A percentile compares a stretch with the other conserved stretches of the same genome.
phyloP scores from a whole-genome alignment of 2,888 invertebrate genomes.

The Cremastinae sp. region DNA sequence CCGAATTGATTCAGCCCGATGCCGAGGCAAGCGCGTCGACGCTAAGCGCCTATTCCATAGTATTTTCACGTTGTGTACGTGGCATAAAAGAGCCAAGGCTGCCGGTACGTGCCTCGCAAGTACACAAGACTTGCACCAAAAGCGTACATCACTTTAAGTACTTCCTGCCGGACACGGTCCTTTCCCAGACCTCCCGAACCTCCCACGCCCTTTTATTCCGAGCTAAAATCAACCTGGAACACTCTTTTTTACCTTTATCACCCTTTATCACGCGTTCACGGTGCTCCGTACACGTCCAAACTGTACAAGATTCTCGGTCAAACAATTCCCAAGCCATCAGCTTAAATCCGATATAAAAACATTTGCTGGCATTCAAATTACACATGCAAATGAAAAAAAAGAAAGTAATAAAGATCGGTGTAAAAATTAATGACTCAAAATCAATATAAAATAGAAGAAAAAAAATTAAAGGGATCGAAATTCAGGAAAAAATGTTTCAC shows the following conservation, averaged over 20 bases:
- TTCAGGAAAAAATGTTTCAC: background rate
- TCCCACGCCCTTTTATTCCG: slow-evolving; percentile 41
- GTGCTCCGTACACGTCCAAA: slow-evolving; percentile 34
- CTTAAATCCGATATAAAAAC: too few relatives aligned
- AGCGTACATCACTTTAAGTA: slow-evolving; percentile 72
- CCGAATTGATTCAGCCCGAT: slow-evolving; percentile 50
- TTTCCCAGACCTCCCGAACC: slow-evolving; percentile 17
- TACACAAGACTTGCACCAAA: slow-evolving; percentile 67
- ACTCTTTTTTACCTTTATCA: slow-evolving; percentile 6
- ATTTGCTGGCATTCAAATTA: too few relatives aligned
- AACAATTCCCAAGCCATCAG: background rate
- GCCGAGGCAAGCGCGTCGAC: slow-evolving; percentile 9
- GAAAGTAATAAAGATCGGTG: too few relatives aligned
- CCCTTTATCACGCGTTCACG: background rate
- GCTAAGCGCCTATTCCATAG: slow-evolving; percentile 50
- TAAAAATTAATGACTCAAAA: too few relatives aligned
- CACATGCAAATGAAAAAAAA: too few relatives aligned
- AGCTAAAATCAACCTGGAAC: slow-evolving; percentile 19
- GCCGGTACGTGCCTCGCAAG: slow-evolving; percentile 65
- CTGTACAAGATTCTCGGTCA: slow-evolving; percentile 22
- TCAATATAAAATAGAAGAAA: too few relatives aligned
- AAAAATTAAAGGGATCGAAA: too few relatives aligned
- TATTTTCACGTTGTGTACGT: slow-evolving; percentile 58
- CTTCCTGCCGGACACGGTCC: slow-evolving; percentile 63
- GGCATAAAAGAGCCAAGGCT: slow-evolving; percentile 64